A percentile compares a stretch with the other conserved stretches of the same genome.
Evolutionary conservation across 1,140 invertebrate genomes (phyloP).

Genomic region (Bradysia coprophila): DNA sequence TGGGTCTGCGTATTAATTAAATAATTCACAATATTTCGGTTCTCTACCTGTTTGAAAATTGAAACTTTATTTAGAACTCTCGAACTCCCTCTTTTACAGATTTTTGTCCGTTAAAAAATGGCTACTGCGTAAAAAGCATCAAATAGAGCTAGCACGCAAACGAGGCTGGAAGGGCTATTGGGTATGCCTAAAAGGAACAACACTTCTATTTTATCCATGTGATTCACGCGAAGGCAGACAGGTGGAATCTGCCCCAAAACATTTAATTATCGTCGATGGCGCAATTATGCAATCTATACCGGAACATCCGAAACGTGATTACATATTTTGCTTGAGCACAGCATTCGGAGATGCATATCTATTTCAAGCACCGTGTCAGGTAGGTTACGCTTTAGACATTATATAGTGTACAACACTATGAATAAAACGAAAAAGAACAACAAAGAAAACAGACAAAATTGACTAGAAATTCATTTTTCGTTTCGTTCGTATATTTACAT

Average conservation of each 20-base stretch:
- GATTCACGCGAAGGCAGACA: conserved; percentile 79
- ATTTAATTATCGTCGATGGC: conserved; percentile 92
- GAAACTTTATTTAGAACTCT: too few species aligned
- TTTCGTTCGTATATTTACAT: neutral
- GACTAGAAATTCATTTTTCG: neutral
- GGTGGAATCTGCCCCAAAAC: conserved; percentile 82
- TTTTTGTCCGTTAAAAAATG: conserved; percentile 98
- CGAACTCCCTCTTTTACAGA: conserved; percentile 42
- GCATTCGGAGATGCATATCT: conserved; percentile 95
- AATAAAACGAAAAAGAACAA: too few species aligned
- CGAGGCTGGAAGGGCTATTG: conserved; percentile 96
- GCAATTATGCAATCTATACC: conserved; percentile 97
- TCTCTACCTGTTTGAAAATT: too few species aligned
- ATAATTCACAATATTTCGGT: too few species aligned
- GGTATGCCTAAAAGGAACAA: conserved; percentile 94
- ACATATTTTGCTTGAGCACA: conserved; percentile 94
- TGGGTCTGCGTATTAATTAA: too few species aligned
- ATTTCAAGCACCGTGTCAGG: conserved; percentile 76
- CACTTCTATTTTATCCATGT: conserved; percentile 89
- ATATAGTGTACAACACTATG: too few species aligned
- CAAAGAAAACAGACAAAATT: too few species aligned
- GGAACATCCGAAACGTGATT: conserved; percentile 92
- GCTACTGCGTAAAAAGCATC: conserved; percentile 89
- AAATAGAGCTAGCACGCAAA: conserved; percentile 87
- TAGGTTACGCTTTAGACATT: conserved; percentile 16